Base-by-base conservation (phyloP, 2,113 vertebrate genomes). In the Catharus fuscescens region DNA sequence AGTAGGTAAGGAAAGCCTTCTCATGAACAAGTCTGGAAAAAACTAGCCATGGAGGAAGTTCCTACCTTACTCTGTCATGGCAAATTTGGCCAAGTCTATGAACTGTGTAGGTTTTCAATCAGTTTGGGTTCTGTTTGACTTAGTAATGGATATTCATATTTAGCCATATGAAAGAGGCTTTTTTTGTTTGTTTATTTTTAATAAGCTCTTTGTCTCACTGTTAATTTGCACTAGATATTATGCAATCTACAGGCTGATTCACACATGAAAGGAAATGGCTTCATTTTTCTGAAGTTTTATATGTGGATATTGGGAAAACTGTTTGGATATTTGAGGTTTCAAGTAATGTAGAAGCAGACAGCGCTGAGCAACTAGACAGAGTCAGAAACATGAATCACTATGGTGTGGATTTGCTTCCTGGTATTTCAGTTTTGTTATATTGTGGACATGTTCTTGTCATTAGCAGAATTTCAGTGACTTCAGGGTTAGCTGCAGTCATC, bases 401-500 rank as follows among this genome's bases (percentile, higher is more conserved):
- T 61, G 47, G 18, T 24, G 5, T 87, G 66, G 66, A 71, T 50
- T 53, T 92, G 52, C 24, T 90, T 89, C 83, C 66, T 95, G 77
- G 4, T 64, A 34, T 85, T 31, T 71, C 25, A 50, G 25, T 79
- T 90, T 57, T 89, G 18, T 79, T 96, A 60, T 71, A 47, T 91
- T 64, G 23, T 53, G 85, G 38, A 69, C 9, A 10, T 48, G 57
- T 73, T 79, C 36, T 45, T 90, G 85, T 90, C 57, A 70, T 88
- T 70, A 94, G 69, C 45, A 52, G 61, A 90, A 88, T 76, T 95
- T 52, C 65, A 61, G 40, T 85, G 73, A 72, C 79, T 53, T 96
- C 28, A 82, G n/a, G 26, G 38, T 45, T 92, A 96, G 88, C 77
- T 96, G 45, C 26, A 82, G 16, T 89, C 91, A 80, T 79, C 45